Percentiles rank a stretch among this genome's conserved stretches.
Evolutionary conservation across 1,140 invertebrate genomes (phyloP).

Genomic region (Tetragonula clypearis): DNA sequence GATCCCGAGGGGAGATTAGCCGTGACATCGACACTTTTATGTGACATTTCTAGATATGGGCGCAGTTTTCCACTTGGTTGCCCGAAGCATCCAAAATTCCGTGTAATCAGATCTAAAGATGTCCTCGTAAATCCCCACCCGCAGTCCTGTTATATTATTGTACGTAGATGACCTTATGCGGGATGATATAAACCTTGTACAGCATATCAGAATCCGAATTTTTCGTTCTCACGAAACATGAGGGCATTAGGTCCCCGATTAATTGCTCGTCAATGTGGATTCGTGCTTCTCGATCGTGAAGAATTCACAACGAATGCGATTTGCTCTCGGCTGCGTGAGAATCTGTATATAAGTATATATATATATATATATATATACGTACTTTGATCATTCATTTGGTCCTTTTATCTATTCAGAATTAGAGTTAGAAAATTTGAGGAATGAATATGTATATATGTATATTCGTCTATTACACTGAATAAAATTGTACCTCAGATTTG

Average conservation of each 20-base stretch:
- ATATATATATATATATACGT: neutral
- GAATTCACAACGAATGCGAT: neutral
- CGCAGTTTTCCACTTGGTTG: conserved; percentile 36
- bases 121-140: conserved; percentile 62
- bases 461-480: neutral
- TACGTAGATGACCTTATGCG: conserved; percentile 64
- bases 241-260: conserved; percentile 52
- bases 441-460: neutral
- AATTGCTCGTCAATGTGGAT: conserved; percentile 36
- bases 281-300: neutral
- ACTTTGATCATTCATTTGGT: neutral
- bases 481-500: neutral
- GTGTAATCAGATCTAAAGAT: conserved; percentile 63
- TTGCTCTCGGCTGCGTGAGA: conserved; percentile 11
- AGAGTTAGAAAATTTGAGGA: neutral
- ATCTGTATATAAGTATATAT: neutral
- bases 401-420: neutral
- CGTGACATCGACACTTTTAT: neutral
- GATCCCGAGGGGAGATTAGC: conserved; percentile 27
- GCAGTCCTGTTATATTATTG: conserved; percentile 61
- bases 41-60: conserved; percentile 54
- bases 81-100: conserved; percentile 18
- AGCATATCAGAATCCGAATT: conserved; percentile 66
- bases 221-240: conserved; percentile 73
- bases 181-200: conserved; percentile 61